Percentiles rank a stretch among this genome's conserved stretches.
phyloP scores from a whole-genome alignment of 2,888 invertebrate species.

The Micoletzkya japonica region DNA sequence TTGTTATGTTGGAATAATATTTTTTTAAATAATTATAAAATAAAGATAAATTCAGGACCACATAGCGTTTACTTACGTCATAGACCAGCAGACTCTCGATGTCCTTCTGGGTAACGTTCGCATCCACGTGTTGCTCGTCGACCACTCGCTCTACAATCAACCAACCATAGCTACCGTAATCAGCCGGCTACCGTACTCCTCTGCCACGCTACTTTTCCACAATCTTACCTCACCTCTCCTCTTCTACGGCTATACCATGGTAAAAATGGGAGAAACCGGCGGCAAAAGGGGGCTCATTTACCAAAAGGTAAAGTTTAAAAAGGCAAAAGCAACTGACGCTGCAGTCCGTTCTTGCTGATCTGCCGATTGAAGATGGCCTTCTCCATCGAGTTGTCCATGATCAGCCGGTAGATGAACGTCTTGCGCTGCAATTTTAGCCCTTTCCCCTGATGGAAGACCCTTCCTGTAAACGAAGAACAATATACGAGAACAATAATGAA shows the following conservation, averaged over 20 bases:
- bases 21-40: too few species aligned
- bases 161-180: neutral
- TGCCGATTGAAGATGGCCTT: slow-evolving; percentile 97
- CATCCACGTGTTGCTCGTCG: slow-evolving; percentile 95
- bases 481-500: neutral
- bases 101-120: slow-evolving; percentile 69
- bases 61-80: slow-evolving; percentile 66
- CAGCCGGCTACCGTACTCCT: neutral
- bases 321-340: slow-evolving; percentile 68
- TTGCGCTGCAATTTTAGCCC: slow-evolving; percentile 73
- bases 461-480: neutral
- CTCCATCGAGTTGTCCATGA: slow-evolving; percentile 94
- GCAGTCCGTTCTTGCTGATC: slow-evolving; percentile 96
- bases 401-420: slow-evolving; percentile 91
- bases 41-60: too few species aligned
- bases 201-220: neutral
- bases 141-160: slow-evolving; percentile 80
- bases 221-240: neutral
- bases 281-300: neutral
- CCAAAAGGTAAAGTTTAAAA: too few species aligned
- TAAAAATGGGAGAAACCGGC: too few species aligned
- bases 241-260: neutral
- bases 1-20: too few species aligned
- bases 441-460: neutral
- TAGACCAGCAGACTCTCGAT: slow-evolving; percentile 72